phyloP scores from a whole-genome alignment of 1,140 invertebrate species.

The Aphaenogaster floridana region DNA sequence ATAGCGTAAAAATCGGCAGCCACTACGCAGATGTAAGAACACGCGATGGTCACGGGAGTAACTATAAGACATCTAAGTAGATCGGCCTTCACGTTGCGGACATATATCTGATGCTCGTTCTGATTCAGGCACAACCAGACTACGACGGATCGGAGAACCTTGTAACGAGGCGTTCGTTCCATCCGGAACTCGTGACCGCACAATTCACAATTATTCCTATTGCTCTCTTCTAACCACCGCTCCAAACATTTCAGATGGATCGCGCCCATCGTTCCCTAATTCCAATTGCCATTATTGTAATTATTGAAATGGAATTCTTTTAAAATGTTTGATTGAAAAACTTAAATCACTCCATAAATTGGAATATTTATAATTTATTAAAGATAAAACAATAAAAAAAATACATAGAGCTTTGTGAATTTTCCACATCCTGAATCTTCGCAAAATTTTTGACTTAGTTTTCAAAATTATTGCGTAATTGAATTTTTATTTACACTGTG shows the following conservation, averaged over 20 bases:
- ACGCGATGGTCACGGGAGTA: slow-evolving; percentile 85
- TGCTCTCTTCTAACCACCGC: slow-evolving; percentile 87
- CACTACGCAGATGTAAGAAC: slow-evolving; percentile 86
- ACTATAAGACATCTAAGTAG: slow-evolving; percentile 85
- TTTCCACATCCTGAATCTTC: neutral
- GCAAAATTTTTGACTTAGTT: neutral
- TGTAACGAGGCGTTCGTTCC: slow-evolving; percentile 78
- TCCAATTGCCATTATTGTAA: slow-evolving; percentile 32
- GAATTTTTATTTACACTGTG: slow-evolving; percentile 29
- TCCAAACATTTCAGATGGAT: slow-evolving; percentile 88
- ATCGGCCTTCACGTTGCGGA: slow-evolving; percentile 81
- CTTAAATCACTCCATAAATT: slow-evolving; percentile 11
- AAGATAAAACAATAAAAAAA: slow-evolving; percentile 25
- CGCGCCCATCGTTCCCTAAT: slow-evolving; percentile 87
- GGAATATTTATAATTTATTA: slow-evolving; percentile 25
- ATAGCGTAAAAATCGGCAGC: slow-evolving; percentile 86
- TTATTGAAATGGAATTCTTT: neutral
- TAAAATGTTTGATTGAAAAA: slow-evolving; percentile 1
- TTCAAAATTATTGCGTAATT: neutral
- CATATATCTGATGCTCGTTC: slow-evolving; percentile 76
- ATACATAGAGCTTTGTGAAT: neutral
- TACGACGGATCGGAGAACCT: slow-evolving; percentile 73
- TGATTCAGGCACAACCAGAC: slow-evolving; percentile 79
- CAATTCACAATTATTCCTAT: slow-evolving; percentile 83
- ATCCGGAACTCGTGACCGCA: slow-evolving; percentile 81